A percentile compares a stretch with the other conserved stretches of the same genome.
Evolutionary conservation across 2,113 vertebrate species (phyloP).

Genomic region (Colinus virginianus): DNA sequence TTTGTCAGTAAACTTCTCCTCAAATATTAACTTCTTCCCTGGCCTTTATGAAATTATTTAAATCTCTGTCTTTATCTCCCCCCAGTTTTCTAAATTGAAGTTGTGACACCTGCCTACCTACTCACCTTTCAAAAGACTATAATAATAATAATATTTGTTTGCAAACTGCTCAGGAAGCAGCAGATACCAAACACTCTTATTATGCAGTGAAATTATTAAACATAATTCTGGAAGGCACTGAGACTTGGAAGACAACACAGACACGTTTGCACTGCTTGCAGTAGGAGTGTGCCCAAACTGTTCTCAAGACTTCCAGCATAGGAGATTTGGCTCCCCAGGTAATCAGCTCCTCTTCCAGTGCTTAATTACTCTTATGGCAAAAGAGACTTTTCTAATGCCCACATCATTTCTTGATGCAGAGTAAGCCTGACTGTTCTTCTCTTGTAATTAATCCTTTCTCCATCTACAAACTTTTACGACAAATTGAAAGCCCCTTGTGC

Average conservation of each 20-base stretch:
- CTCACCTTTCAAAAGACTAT: constrained; percentile 27
- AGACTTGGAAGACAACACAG: not conserved
- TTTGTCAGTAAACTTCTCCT: not conserved
- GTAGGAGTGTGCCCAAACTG: not conserved
- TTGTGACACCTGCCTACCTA: constrained; percentile 32
- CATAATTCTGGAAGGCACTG: not conserved
- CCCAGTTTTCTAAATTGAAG: not conserved
- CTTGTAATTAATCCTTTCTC: not conserved
- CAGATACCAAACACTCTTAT: not conserved
- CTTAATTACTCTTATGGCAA: not conserved
- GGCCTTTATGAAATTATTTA: constrained; percentile 13
- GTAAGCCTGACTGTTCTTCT: not conserved
- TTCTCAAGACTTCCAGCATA: not conserved
- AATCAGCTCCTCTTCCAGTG: not conserved
- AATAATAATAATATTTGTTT: constrained; percentile 13
- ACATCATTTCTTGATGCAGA: not conserved
- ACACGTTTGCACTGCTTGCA: not conserved
- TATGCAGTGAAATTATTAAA: not conserved
- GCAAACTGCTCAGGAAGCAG: not conserved
- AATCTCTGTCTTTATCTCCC: not conserved
- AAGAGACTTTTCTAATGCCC: not conserved
- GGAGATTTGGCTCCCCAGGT: not conserved
- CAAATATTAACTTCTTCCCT: constrained; percentile 17
- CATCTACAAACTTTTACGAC: not conserved
- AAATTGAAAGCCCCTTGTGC: not conserved